Percentiles rank a stretch among this genome's conserved stretches.
These are phyloP conservation scores for Xestia xanthographa DNA, from an alignment of 2,888 invertebrate genomes.

Conservation along the genomic window DNA sequence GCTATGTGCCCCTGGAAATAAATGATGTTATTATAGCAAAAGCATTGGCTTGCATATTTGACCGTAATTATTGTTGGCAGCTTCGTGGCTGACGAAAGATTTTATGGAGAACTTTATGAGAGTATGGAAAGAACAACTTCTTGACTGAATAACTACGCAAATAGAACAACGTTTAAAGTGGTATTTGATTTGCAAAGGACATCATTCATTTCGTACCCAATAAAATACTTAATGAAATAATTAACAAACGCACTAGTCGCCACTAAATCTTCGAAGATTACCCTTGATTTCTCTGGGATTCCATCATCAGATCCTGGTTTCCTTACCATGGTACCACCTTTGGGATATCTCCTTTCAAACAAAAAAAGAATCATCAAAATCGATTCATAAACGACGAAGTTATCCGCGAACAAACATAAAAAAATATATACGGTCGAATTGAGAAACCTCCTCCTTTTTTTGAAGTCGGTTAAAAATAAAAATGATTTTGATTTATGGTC, in stretches of 20 bases:
- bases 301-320: too few species aligned
- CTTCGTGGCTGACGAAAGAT: slow-evolving; percentile 36
- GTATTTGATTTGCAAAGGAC: neutral
- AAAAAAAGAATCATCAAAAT: too few species aligned
- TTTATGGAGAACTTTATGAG: slow-evolving; percentile 26
- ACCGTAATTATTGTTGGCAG: slow-evolving; percentile 52
- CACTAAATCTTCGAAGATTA: too few species aligned
- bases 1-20: slow-evolving; percentile 20
- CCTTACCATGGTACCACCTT: too few species aligned
- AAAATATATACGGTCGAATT: too few species aligned
- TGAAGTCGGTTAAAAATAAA: neutral
- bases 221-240: too few species aligned
- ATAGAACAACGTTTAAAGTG: neutral
- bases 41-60: slow-evolving; percentile 52
- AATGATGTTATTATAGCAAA: slow-evolving; percentile 37
- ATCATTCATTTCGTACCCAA: neutral
- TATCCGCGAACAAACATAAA: too few species aligned
- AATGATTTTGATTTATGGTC: neutral
- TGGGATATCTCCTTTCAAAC: too few species aligned
- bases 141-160: slow-evolving; percentile 1
- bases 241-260: too few species aligned
- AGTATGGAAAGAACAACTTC: slow-evolving; percentile 4
- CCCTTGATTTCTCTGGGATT: too few species aligned
- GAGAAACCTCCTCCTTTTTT: too few species aligned
- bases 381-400: too few species aligned